phyloP scores from a whole-genome alignment of 2,888 invertebrate genomes.

The Megamerina dolium region DNA sequence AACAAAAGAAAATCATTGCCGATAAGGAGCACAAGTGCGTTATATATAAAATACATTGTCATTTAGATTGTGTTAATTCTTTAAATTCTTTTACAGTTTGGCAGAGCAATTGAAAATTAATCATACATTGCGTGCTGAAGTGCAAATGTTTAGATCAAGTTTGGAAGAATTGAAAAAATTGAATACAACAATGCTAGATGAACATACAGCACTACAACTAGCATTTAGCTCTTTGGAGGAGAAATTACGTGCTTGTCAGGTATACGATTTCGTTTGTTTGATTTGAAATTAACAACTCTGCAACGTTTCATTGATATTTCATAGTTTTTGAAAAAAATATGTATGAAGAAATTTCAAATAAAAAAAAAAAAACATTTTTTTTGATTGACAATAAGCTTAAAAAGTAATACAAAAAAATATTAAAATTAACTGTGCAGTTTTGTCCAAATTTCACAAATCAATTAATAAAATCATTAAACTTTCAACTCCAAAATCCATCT shows the following conservation, averaged over 20 bases:
- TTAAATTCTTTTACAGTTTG: conserved; percentile 52
- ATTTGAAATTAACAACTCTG: too few relatives aligned
- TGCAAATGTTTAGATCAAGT: conserved; percentile 64
- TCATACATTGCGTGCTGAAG: conserved; percentile 64
- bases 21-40: conserved; percentile 66
- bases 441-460: too few relatives aligned
- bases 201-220: conserved; percentile 89
- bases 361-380: too few relatives aligned
- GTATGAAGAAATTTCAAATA: too few relatives aligned
- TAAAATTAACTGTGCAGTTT: too few relatives aligned
- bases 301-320: too few relatives aligned
- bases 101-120: conserved; percentile 63
- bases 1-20: conserved; percentile 70
- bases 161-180: conserved; percentile 72
- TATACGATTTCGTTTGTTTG: conserved; percentile 37
- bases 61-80: conserved; percentile 2
- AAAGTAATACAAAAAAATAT: too few relatives aligned
- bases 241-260: conserved; percentile 76
- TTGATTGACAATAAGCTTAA: too few relatives aligned
- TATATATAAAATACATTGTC: background rate
- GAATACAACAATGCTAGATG: conserved; percentile 86
- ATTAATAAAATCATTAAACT: too few relatives aligned
- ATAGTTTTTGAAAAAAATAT: too few relatives aligned
- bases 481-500: too few relatives aligned
- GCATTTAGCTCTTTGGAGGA: conserved; percentile 86